A percentile compares a stretch with the other conserved stretches of the same genome.
Conservation (phyloP, 1,140 invertebrate genomes). For the Riptortus pedestris region DNA sequence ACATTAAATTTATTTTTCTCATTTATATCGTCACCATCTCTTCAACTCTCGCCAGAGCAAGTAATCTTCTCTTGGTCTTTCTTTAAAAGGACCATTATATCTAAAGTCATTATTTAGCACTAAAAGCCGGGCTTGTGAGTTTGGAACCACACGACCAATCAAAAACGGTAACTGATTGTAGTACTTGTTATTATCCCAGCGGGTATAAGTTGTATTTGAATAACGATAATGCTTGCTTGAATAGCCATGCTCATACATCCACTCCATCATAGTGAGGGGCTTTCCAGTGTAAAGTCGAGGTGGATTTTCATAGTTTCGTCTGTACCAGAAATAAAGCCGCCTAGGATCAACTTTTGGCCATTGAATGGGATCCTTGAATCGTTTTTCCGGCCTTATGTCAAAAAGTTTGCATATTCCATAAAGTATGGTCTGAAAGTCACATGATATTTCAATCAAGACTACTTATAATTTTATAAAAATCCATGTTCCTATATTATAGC, state of each 20-base stretch:
- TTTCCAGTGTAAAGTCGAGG: neutral
- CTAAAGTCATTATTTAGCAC: neutral
- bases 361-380: neutral
- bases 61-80: too few relatives aligned
- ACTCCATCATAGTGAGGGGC: neutral
- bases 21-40: too few relatives aligned
- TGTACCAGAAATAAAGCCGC: neutral
- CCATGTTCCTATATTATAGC: neutral
- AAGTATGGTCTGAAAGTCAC: neutral
- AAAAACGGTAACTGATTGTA: neutral
- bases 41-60: too few relatives aligned
- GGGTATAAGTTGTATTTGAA: too few relatives aligned
- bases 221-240: neutral
- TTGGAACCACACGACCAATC: neutral
- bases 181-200: neutral
- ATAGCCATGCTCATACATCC: neutral
- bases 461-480: neutral
- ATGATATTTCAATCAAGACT: neutral
- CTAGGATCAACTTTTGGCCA: neutral
- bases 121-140: neutral
- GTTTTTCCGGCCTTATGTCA: neutral
- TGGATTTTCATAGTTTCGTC: neutral
- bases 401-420: neutral
- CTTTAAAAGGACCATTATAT: neutral
- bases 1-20: too few relatives aligned